Evolutionary conservation across 2,113 vertebrate genomes (phyloP), one percentile per base, ranked within the genome.

Genomic region (Origma solitaria): DNA sequence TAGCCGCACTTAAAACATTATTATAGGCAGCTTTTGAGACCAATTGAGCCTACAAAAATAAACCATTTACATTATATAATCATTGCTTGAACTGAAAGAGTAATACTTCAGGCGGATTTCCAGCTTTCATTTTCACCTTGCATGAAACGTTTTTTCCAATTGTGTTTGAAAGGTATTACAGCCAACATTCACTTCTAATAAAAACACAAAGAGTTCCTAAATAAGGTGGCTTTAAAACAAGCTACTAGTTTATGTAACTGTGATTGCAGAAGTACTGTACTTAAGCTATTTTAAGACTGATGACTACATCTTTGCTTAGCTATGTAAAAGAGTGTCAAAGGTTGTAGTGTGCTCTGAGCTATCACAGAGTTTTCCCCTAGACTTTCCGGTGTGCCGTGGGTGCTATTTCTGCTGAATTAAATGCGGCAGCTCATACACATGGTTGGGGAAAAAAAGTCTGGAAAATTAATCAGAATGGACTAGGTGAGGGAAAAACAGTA

Each of bases 251-350:
- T 97, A 97, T 94, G 65, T 94, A 96, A 97, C 92, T 76, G 58
- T 79, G 90, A 85, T 85, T 95, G 92, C 71, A 80, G 88, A 94
- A 95, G 79, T 90, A 88, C 82, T 82, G 91, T 90, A 92, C 85
- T 93, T 96, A 94, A 53, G 93, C 93, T 97, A 96, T 96, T 97
- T 97, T 96, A 95, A 95, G 94, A 90, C 77, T 60, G 86, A 84
- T 94, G 90, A 94, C 94, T 90, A 70, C 75, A 94, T 94, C 90
- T 95, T 95, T 90, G 84, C 79, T 95, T 90, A 92, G 94, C 92
- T 95, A 86, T 70, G 75, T 87, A 93, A 82, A 95, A 95, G 56
- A 91, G 82, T 82, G 90, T 93, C 84, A 95, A 95, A 95, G 92
- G 92, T 82, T 88, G 53, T 49, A 61, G 56, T 3, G 40, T 21